These are phyloP conservation scores for Acromyrmex echinatior DNA, from an alignment of 1,140 invertebrate genomes.

Conservation along the genomic window DNA sequence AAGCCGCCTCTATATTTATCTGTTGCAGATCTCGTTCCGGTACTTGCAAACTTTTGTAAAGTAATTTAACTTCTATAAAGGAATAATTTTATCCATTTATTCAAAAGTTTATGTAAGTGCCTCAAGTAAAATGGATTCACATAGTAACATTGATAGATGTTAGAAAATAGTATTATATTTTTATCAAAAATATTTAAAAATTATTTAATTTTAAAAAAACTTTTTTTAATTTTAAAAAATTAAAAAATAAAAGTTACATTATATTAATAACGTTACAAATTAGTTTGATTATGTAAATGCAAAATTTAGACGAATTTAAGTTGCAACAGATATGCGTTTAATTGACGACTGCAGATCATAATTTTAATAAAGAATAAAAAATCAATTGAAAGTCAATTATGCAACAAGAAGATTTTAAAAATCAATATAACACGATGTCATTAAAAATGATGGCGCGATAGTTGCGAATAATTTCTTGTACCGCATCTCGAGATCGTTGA, in stretches of 20 bases:
- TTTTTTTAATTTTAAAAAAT: no score
- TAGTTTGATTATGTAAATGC: background rate
- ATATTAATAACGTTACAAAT: background rate
- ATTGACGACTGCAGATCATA: background rate
- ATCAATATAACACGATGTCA: background rate
- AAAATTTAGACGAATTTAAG: background rate
- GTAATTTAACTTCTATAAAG: conserved; percentile 76
- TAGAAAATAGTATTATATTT: conserved; percentile 41
- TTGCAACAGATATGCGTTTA: background rate
- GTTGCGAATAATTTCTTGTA: conserved; percentile 33
- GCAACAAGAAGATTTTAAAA: background rate
- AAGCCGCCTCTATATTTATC: conserved; percentile 50
- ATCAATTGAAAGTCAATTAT: background rate
- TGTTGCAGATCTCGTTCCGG: conserved; percentile 66
- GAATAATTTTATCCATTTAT: conserved; percentile 77
- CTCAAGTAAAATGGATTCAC: conserved; percentile 52
- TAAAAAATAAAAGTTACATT: background rate
- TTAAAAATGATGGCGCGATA: conserved; percentile 1
- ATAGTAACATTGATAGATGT: conserved; percentile 65
- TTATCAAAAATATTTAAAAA: conserved; percentile 63
- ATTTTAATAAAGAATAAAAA: background rate
- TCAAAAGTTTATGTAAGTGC: conserved; percentile 69
- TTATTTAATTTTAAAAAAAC: background rate
- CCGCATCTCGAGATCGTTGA: conserved; percentile 43
- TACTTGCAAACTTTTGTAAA: conserved; percentile 66